A percentile compares a stretch with the other conserved stretches of the same genome.
Conservation (phyloP, 2,113 vertebrate species). For the Campylorhamphus procurvoides region DNA sequence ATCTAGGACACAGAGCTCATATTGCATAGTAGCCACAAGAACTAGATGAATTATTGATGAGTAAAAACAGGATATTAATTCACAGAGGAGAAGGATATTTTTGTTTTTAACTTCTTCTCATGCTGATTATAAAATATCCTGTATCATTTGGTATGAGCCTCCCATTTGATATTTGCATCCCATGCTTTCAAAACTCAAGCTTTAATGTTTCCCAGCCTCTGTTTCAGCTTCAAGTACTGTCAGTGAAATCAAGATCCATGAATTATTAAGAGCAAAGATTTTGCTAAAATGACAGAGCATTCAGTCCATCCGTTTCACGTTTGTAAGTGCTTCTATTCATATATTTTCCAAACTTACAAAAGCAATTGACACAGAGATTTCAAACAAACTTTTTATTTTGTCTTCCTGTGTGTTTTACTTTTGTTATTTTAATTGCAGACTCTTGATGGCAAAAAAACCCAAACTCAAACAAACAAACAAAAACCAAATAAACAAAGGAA, state of each 20-base stretch:
- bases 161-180: neutral
- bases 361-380: neutral
- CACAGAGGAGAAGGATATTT: slow-evolving; percentile 7
- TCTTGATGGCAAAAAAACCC: neutral
- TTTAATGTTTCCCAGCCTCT: neutral
- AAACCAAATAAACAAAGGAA: too few species aligned
- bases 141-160: neutral
- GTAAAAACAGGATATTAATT: slow-evolving; percentile 16
- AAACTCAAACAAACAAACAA: too few species aligned
- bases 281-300: neutral
- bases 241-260: neutral
- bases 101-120: neutral
- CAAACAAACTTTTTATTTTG: neutral
- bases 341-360: neutral
- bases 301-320: neutral
- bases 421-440: neutral
- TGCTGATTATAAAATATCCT: neutral
- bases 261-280: slow-evolving; percentile 16
- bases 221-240: neutral
- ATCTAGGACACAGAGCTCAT: slow-evolving; percentile 41
- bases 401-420: neutral
- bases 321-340: neutral
- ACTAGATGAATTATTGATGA: slow-evolving; percentile 37
- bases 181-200: neutral
- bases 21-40: slow-evolving; percentile 19